Conservation (phyloP, 1,140 invertebrate genomes). For the Drosophila sucinea region DNA sequence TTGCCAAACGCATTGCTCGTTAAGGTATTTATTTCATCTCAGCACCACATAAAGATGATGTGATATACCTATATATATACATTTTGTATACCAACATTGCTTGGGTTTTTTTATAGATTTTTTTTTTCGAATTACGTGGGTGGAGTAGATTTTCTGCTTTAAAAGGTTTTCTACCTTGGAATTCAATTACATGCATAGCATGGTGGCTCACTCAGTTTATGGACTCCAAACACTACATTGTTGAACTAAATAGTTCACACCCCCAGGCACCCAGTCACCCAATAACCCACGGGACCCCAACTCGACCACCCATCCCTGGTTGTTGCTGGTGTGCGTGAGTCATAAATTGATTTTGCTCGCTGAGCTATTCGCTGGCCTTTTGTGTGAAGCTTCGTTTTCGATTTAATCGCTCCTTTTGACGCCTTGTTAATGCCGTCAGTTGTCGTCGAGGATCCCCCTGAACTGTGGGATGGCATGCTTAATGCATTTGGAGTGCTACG, state of each 20-base stretch:
- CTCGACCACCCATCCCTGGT: too few species aligned
- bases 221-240: conserved; percentile 39
- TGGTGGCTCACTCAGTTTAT: conserved; percentile 14
- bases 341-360: conserved; percentile 64
- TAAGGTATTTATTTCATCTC: conserved; percentile 68
- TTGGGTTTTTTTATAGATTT: too few species aligned
- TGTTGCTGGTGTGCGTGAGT: conserved; percentile 41
- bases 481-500: conserved; percentile 26
- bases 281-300: neutral
- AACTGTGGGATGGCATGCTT: conserved; percentile 3
- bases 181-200: neutral
- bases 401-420: conserved; percentile 68
- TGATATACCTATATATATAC: conserved; percentile 36
- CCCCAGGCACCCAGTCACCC: neutral
- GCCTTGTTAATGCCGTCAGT: conserved; percentile 50
- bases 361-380: conserved; percentile 22
- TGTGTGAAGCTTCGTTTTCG: conserved; percentile 33
- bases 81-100: too few species aligned
- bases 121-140: too few species aligned
- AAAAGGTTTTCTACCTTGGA: neutral
- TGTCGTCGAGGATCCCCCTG: neutral
- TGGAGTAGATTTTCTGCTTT: neutral
- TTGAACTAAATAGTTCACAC: conserved; percentile 43
- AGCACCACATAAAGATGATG: conserved; percentile 49
- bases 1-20: conserved; percentile 60